These are phyloP conservation scores for Cephus spinipes DNA, from an alignment of 2,888 invertebrate genomes.

Conservation along the genomic window DNA sequence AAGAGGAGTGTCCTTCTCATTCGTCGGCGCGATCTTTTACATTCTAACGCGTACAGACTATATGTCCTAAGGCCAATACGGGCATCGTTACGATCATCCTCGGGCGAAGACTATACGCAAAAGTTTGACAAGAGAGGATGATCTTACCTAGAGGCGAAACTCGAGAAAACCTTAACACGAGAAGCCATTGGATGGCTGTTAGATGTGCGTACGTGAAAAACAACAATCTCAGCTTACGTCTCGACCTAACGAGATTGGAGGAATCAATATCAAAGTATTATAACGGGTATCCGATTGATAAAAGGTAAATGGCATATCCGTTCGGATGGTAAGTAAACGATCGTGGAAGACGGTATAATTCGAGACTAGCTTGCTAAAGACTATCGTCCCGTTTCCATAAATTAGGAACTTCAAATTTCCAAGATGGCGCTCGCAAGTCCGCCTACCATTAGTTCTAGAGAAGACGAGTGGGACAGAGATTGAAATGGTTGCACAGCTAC, in stretches of 20 bases:
- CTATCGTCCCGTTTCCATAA: conserved; percentile 38
- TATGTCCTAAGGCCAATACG: neutral
- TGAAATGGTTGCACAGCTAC: neutral
- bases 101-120: neutral
- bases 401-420: conserved; percentile 61
- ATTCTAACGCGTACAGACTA: neutral
- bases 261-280: neutral
- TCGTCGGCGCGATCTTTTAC: neutral
- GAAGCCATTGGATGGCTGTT: neutral
- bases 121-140: neutral
- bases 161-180: neutral
- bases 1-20: neutral
- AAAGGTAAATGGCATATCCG: neutral
- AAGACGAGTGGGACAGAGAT: conserved; percentile 9
- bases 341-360: neutral
- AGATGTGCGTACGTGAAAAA: neutral
- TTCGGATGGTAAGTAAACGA: neutral
- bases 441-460: neutral
- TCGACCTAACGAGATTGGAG: neutral
- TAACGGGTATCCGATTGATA: neutral
- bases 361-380: neutral
- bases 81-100: neutral
- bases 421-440: conserved; percentile 25
- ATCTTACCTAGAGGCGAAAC: neutral
- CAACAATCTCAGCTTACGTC: neutral